These are phyloP conservation scores for Phrixothrix hirtus DNA, from an alignment of 2,888 invertebrate genomes.

Conservation along the genomic window DNA sequence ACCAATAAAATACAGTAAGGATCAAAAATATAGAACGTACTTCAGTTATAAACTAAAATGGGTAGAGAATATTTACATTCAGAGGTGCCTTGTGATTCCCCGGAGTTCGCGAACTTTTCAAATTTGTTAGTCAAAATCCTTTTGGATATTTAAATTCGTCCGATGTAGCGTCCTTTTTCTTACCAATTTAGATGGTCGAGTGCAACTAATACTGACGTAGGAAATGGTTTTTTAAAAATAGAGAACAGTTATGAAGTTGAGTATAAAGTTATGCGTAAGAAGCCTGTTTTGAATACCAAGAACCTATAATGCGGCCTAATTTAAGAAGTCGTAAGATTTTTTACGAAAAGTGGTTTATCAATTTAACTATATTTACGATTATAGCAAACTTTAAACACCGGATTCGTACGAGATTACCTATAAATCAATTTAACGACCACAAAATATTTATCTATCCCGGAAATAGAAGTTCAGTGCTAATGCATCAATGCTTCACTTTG, in stretches of 20 bases:
- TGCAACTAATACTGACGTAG: slow-evolving; percentile 24
- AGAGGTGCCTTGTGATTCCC: slow-evolving; percentile 46
- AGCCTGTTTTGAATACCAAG: slow-evolving; percentile 50
- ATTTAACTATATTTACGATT: slow-evolving; percentile 29
- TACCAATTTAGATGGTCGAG: slow-evolving; percentile 12
- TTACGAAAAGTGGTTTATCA: slow-evolving; percentile 25
- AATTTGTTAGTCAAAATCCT: slow-evolving; percentile 30
- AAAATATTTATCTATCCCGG: slow-evolving; percentile 27
- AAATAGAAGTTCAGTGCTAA: slow-evolving; percentile 26
- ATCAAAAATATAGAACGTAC: slow-evolving; percentile 50
- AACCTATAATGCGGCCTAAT: slow-evolving; percentile 46
- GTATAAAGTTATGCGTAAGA: slow-evolving; percentile 50
- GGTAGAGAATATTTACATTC: slow-evolving; percentile 47
- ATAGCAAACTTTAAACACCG: slow-evolving; percentile 20
- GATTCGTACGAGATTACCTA: slow-evolving; percentile 23
- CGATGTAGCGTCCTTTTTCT: slow-evolving; percentile 17
- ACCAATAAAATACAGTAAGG: slow-evolving; percentile 52
- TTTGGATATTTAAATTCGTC: slow-evolving; percentile 36
- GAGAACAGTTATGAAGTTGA: slow-evolving; percentile 47
- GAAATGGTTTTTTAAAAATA: slow-evolving; percentile 34
- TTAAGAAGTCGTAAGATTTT: slow-evolving; percentile 34
- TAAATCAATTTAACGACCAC: slow-evolving; percentile 32
- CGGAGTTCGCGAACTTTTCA: slow-evolving; percentile 43
- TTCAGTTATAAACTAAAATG: slow-evolving; percentile 51
- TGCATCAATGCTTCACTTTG: too few relatives aligned